These are phyloP conservation scores for Synaphobranchus kaupii DNA, from an alignment of 2,797 vertebrate genomes.

Conservation along the genomic window DNA sequence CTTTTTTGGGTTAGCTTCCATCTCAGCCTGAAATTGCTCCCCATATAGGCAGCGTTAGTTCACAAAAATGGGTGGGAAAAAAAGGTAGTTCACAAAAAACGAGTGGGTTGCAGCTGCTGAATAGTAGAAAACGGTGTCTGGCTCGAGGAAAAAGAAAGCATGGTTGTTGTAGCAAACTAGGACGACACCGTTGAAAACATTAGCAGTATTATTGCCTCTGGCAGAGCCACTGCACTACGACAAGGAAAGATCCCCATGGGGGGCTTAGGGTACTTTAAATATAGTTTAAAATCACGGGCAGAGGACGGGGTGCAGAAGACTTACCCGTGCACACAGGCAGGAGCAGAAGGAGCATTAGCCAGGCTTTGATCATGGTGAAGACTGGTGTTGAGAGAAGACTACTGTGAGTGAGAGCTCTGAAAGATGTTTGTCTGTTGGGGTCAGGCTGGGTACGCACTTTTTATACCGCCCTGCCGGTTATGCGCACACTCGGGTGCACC, in stretches of 20 bases:
- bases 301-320: background rate
- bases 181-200: background rate
- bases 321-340: slow-evolving; percentile 48
- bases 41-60: background rate
- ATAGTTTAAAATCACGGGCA: background rate
- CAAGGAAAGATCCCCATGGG: background rate
- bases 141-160: background rate
- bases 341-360: slow-evolving; percentile 47
- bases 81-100: background rate
- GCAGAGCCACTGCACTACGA: background rate
- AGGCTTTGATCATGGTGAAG: slow-evolving; percentile 48
- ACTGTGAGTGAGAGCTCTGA: background rate
- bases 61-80: no score
- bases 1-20: background rate
- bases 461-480: slow-evolving; percentile 38
- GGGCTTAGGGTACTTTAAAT: background rate
- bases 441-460: slow-evolving; percentile 17
- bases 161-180: background rate
- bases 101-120: background rate
- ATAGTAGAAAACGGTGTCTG: background rate
- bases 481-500: slow-evolving; percentile 8
- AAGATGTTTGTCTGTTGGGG: background rate
- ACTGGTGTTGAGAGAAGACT: background rate
- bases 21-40: background rate
- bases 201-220: background rate